Percentiles rank a stretch among this genome's conserved stretches.
Evolutionary conservation across 2,113 vertebrate genomes (phyloP).

Genomic region (Vulpes lagopus): DNA sequence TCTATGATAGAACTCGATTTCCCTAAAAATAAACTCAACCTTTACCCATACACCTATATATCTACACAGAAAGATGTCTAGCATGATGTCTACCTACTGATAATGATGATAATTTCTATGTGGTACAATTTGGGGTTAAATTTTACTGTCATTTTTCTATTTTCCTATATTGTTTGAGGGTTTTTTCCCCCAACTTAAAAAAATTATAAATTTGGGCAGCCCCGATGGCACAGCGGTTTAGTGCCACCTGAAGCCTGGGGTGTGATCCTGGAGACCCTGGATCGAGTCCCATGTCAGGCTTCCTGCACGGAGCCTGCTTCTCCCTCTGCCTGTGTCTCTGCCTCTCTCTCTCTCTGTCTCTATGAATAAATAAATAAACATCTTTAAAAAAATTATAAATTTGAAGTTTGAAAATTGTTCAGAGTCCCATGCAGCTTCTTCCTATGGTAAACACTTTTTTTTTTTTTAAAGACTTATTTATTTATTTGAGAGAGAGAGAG

Average conservation of each 20-base stretch:
- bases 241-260: too few relatives aligned
- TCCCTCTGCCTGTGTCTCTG: too few relatives aligned
- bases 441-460: background rate
- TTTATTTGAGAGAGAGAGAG: background rate
- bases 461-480: background rate
- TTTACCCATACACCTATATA: background rate
- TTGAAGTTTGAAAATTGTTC: background rate
- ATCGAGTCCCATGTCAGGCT: too few relatives aligned
- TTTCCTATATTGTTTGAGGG: background rate
- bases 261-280: too few relatives aligned
- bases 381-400: background rate
- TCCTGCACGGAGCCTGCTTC: too few relatives aligned
- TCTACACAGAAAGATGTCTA: background rate
- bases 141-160: background rate
- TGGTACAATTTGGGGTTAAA: background rate
- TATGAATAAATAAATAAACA: too few relatives aligned
- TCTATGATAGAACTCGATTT: background rate
- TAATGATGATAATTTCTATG: background rate
- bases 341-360: too few relatives aligned
- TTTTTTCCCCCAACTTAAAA: background rate
- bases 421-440: background rate
- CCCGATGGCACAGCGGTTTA: too few relatives aligned
- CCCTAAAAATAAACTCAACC: background rate
- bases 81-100: background rate
- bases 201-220: background rate